A percentile compares a stretch with the other conserved stretches of the same genome.
Evolutionary conservation across 2,888 invertebrate species (phyloP).

Genomic region (Zootermopsis nevadensis): DNA sequence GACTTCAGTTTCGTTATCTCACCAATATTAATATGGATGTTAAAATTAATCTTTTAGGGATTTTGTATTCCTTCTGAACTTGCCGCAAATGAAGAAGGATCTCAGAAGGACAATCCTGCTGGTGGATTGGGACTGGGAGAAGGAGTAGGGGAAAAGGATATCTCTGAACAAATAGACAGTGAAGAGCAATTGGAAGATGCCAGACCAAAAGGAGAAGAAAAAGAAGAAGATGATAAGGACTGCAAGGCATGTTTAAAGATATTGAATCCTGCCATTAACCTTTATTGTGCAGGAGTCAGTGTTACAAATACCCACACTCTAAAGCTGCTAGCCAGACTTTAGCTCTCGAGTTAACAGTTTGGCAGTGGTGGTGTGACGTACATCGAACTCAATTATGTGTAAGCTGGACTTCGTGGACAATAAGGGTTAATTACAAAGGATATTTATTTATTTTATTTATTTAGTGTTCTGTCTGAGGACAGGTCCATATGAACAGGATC

Average conservation of each 20-base stretch:
- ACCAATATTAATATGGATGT: not conserved
- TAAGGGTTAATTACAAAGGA: too few relatives aligned
- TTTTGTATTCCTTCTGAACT: slow-evolving; percentile 93
- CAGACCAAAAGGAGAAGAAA: slow-evolving; percentile 81
- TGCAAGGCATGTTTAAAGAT: slow-evolving; percentile 66
- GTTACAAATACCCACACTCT: too few relatives aligned
- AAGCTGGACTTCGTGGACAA: too few relatives aligned
- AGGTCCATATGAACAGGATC: too few relatives aligned
- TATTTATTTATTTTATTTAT: too few relatives aligned
- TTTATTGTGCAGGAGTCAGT: too few relatives aligned
- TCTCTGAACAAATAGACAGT: slow-evolving; percentile 92
- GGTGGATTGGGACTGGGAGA: slow-evolving; percentile 92
- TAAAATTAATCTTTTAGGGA: slow-evolving; percentile 67
- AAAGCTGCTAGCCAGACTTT: too few relatives aligned
- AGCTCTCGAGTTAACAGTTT: too few relatives aligned
- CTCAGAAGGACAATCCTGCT: slow-evolving; percentile 68
- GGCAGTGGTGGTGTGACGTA: too few relatives aligned
- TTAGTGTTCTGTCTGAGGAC: too few relatives aligned
- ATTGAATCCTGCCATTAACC: not conserved
- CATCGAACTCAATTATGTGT: too few relatives aligned
- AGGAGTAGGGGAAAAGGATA: slow-evolving; percentile 93
- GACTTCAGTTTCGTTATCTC: too few relatives aligned
- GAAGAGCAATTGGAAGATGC: slow-evolving; percentile 95
- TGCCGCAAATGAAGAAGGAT: slow-evolving; percentile 78
- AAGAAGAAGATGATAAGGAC: slow-evolving; percentile 76